Conservation (phyloP, 2,888 invertebrate genomes). For the Junonia oenone region DNA sequence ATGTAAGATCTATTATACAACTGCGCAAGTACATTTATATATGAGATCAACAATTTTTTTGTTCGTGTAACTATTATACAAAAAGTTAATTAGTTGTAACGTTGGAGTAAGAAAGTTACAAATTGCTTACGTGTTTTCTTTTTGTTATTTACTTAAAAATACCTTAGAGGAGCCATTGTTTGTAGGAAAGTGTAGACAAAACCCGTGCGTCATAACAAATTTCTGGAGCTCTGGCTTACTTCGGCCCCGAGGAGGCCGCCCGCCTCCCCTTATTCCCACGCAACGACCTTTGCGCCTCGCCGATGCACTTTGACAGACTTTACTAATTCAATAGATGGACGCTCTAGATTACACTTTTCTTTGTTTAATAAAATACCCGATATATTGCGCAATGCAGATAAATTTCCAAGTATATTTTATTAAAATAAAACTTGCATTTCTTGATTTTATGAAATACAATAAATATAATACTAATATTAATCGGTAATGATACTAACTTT, state of each 20-base stretch:
- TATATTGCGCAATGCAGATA: constrained; percentile 9
- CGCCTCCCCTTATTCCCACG: constrained; percentile 66
- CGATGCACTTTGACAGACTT: constrained; percentile 79
- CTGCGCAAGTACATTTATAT: not conserved
- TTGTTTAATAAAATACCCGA: constrained; percentile 28
- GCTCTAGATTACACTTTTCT: constrained; percentile 41
- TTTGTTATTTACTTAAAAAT: constrained; percentile 19
- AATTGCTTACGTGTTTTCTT: constrained; percentile 3
- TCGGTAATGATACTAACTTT: no score
- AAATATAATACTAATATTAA: no score
- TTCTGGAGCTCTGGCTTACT: constrained; percentile 68
- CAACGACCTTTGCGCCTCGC: constrained; percentile 78
- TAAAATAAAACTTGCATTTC: not conserved
- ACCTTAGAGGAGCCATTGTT: constrained; percentile 33
- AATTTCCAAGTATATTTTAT: not conserved
- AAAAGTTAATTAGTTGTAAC: not conserved
- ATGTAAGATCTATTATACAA: not conserved
- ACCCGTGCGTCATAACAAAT: constrained; percentile 77
- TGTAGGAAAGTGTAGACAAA: constrained; percentile 54
- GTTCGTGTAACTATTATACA: not conserved
- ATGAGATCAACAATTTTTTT: not conserved
- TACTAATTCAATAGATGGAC: constrained; percentile 78
- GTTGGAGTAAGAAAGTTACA: not conserved
- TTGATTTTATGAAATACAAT: not conserved
- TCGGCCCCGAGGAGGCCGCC: constrained; percentile 51